Conservation (phyloP, 2,888 invertebrate species). For the Trissolcus japonicus region DNA sequence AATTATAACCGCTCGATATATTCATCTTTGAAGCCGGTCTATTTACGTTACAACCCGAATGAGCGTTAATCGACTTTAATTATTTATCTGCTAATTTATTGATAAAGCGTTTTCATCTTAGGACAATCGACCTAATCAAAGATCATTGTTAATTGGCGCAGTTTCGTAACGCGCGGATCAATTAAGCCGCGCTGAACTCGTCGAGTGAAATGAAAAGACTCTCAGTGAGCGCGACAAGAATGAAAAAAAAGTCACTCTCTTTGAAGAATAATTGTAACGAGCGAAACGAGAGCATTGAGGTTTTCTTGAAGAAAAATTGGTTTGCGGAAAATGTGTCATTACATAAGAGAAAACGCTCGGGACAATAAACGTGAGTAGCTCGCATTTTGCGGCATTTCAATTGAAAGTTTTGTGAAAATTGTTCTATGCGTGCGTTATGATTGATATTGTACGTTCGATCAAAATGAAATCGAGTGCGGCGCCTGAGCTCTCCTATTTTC, state of each 20-base stretch:
- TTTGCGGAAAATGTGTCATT: conserved; percentile 21
- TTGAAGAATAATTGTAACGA: too few species aligned
- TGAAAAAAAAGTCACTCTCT: background rate
- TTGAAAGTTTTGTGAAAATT: conserved; percentile 5
- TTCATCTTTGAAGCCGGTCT: background rate
- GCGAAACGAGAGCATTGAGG: background rate
- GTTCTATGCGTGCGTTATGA: conserved; percentile 10
- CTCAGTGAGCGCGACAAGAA: background rate
- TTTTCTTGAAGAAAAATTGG: conserved; percentile 8
- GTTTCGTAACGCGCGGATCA: conserved; percentile 19
- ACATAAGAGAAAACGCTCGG: conserved; percentile 5
- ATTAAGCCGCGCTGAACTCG: conserved; percentile 15
- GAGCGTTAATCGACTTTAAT: conserved; percentile 15
- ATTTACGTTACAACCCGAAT: conserved; percentile 9
- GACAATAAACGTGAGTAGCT: too few species aligned
- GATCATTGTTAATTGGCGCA: conserved; percentile 21
- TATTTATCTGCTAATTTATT: conserved; percentile 23
- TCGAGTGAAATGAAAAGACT: conserved; percentile 6
- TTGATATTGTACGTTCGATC: conserved; percentile 6
- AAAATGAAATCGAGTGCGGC: conserved; percentile 10
- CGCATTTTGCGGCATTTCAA: background rate
- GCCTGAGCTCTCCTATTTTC: background rate
- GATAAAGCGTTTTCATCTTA: conserved; percentile 17
- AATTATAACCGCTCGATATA: too few species aligned
- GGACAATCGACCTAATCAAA: conserved; percentile 22